Conservation (phyloP, 2,113 vertebrate genomes). For the Benitochromis conjunctus region DNA sequence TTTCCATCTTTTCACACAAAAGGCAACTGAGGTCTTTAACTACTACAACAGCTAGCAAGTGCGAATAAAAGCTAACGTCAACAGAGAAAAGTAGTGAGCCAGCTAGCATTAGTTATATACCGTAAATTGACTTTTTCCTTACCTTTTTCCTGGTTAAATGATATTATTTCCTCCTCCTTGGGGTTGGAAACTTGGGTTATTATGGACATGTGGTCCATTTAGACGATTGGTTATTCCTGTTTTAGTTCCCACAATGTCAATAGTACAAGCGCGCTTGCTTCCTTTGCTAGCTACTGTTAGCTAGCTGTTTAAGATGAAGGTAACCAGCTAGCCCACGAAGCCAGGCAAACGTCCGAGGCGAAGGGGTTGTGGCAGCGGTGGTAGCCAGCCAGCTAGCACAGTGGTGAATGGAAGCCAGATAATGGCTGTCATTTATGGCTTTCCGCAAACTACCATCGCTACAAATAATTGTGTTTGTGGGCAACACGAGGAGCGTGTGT, state of each 20-base stretch:
- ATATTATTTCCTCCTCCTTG: constrained; percentile 94
- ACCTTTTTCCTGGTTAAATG: constrained; percentile 91
- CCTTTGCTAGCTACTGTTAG: constrained; percentile 44
- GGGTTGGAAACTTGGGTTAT: constrained; percentile 98
- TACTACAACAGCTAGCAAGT: background rate
- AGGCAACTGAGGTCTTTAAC: background rate
- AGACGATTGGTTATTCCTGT: constrained; percentile 72
- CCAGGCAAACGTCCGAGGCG: constrained; percentile 35
- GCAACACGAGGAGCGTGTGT: background rate
- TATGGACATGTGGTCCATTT: constrained; percentile 98
- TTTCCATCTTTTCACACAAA: background rate
- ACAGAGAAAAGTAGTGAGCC: constrained; percentile 31
- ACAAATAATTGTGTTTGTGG: background rate
- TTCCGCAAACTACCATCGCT: constrained; percentile 31
- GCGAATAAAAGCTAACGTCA: constrained; percentile 28
- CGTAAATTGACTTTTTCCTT: constrained; percentile 47
- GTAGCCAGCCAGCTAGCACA: constrained; percentile 60
- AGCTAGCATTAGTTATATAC: constrained; percentile 7
- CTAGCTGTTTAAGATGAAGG: constrained; percentile 37
- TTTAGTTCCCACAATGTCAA: constrained; percentile 45
- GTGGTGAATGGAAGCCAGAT: constrained; percentile 35
- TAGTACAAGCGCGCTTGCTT: constrained; percentile 31
- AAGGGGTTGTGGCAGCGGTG: constrained; percentile 34
- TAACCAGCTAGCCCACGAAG: constrained; percentile 57
- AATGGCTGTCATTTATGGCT: constrained; percentile 58